These are phyloP conservation scores for Drosophila picticornis DNA, from an alignment of 2,888 invertebrate species.

Conservation along the genomic window DNA sequence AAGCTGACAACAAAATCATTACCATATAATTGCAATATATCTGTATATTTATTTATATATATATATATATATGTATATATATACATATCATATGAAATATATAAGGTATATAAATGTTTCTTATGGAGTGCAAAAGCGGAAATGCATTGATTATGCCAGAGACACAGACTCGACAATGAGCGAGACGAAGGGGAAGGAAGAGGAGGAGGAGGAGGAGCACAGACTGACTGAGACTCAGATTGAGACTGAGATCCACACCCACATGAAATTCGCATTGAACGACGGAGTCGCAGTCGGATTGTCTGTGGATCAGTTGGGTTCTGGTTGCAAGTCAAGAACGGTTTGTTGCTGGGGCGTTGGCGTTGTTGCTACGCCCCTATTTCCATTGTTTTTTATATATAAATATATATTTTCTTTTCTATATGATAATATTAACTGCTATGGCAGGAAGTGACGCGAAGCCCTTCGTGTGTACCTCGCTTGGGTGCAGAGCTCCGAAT, in stretches of 20 bases:
- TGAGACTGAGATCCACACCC: slow-evolving; percentile 40
- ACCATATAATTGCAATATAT: slow-evolving; percentile 53
- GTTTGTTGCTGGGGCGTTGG: slow-evolving; percentile 59
- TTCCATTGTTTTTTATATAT: slow-evolving; percentile 41
- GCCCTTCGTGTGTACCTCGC: slow-evolving; percentile 41
- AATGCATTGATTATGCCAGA: slow-evolving; percentile 72
- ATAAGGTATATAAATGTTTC: slow-evolving; percentile 21
- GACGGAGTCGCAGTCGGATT: slow-evolving; percentile 3
- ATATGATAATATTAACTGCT: slow-evolving; percentile 25
- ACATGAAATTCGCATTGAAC: slow-evolving; percentile 42
- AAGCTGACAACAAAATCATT: slow-evolving; percentile 61
- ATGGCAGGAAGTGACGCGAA: slow-evolving; percentile 50
- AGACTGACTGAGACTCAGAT: not conserved
- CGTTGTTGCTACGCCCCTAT: slow-evolving; percentile 49
- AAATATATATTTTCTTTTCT: not conserved
- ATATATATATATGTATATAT: slow-evolving; percentile 13
- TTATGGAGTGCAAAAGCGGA: slow-evolving; percentile 52
- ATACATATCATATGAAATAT: slow-evolving; percentile 9
- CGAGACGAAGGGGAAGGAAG: not conserved
- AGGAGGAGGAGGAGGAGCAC: slow-evolving; percentile 4
- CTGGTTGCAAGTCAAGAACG: slow-evolving; percentile 23
- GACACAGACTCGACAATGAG: not conserved
- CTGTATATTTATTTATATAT: slow-evolving; percentile 4
- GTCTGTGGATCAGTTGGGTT: slow-evolving; percentile 29
- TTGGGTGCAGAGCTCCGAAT: slow-evolving; percentile 7